Conservation (phyloP, 2,888 invertebrate genomes). For the Phrixothrix hirtus region DNA sequence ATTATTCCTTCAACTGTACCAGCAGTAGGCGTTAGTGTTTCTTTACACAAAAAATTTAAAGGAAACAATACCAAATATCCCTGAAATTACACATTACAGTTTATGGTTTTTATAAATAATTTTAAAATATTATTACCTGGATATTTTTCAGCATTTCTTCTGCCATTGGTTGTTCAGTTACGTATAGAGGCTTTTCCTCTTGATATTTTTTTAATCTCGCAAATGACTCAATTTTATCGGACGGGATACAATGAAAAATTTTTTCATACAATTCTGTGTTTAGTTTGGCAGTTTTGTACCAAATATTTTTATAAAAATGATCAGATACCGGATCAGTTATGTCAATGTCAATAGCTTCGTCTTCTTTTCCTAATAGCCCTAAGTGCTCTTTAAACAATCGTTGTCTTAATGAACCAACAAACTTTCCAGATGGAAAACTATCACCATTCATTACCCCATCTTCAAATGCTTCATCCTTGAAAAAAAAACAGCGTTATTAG, state of each 20-base stretch:
- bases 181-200: slow-evolving; percentile 72
- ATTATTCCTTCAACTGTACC: slow-evolving; percentile 89
- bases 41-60: slow-evolving; percentile 83
- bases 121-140: slow-evolving; percentile 65
- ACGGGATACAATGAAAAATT: slow-evolving; percentile 90
- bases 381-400: slow-evolving; percentile 91
- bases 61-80: slow-evolving; percentile 90
- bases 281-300: slow-evolving; percentile 76
- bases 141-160: slow-evolving; percentile 74
- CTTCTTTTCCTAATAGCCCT: slow-evolving; percentile 64
- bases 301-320: slow-evolving; percentile 81
- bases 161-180: slow-evolving; percentile 73
- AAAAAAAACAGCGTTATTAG: slow-evolving; percentile 34
- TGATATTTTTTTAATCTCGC: slow-evolving; percentile 76
- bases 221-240: slow-evolving; percentile 79
- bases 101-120: no score
- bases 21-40: slow-evolving; percentile 80
- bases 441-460: slow-evolving; percentile 83
- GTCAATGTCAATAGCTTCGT: slow-evolving; percentile 57
- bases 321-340: slow-evolving; percentile 81
- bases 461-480: slow-evolving; percentile 77
- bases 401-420: slow-evolving; percentile 82
- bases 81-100: slow-evolving; percentile 50
- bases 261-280: slow-evolving; percentile 91
- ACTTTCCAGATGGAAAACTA: slow-evolving; percentile 80